A percentile compares a stretch with the other conserved stretches of the same genome.
Conservation (phyloP, 1,140 invertebrate genomes). For the Acromyrmex echinatior region DNA sequence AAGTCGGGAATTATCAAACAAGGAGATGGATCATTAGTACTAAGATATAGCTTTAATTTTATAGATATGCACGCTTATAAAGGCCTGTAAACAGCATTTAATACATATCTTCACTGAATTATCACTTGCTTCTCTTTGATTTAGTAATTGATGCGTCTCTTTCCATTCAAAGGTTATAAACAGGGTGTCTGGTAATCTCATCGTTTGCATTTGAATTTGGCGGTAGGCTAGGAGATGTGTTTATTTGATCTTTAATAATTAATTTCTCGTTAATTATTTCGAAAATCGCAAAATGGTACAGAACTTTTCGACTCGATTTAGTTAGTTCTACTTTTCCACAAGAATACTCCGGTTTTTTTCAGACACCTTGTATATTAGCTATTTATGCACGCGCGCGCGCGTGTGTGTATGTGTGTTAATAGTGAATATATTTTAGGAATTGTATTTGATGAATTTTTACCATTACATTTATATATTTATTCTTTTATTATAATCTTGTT, state of each 20-base stretch:
- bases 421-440: neutral
- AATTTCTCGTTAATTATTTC: too few relatives aligned
- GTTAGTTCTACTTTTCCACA: too few relatives aligned
- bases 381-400: too few relatives aligned
- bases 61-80: conserved; percentile 36
- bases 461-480: conserved; percentile 18
- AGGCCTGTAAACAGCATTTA: conserved; percentile 26
- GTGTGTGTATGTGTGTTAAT: neutral
- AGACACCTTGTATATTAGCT: neutral
- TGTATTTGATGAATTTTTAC: conserved; percentile 4
- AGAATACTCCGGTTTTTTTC: too few relatives aligned
- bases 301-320: too few relatives aligned
- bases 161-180: neutral
- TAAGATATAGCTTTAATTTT: conserved; percentile 22
- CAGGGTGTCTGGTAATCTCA: too few relatives aligned
- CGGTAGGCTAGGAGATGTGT: too few relatives aligned
- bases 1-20: conserved; percentile 6
- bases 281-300: too few relatives aligned
- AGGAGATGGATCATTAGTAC: conserved; percentile 9
- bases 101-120: conserved; percentile 3
- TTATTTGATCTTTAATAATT: too few relatives aligned
- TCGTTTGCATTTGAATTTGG: too few relatives aligned
- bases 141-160: neutral
- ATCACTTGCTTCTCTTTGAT: conserved; percentile 17
- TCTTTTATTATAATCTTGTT: neutral